These are phyloP conservation scores for Laothoe populi DNA, from an alignment of 2,888 invertebrate species.

Conservation along the genomic window DNA sequence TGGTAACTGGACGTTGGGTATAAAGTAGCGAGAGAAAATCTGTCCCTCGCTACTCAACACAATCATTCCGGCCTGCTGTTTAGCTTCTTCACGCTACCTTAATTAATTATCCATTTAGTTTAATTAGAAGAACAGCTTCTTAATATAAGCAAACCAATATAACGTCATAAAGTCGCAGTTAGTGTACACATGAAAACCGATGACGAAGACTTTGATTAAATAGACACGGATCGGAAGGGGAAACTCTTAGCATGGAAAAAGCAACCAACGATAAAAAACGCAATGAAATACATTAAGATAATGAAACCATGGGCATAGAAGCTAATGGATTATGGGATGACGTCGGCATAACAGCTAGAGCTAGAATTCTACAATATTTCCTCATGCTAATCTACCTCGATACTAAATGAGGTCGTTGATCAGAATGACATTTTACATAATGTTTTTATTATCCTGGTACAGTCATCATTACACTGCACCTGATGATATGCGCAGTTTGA, in stretches of 20 bases:
- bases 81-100: too few species aligned
- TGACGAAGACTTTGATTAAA: conserved; percentile 53
- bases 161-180: not conserved
- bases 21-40: too few species aligned
- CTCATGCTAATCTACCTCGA: conserved; percentile 57
- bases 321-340: conserved; percentile 59
- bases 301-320: conserved; percentile 47
- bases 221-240: conserved; percentile 44
- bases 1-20: too few species aligned
- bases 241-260: conserved; percentile 48
- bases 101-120: too few species aligned
- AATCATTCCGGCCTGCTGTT: too few species aligned
- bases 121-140: not conserved
- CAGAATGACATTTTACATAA: not conserved
- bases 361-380: conserved; percentile 42
- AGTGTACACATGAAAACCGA: conserved; percentile 26
- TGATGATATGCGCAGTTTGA: not conserved
- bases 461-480: not conserved
- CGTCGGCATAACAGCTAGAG: conserved; percentile 28
- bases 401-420: conserved; percentile 35
- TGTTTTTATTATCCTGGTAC: not conserved
- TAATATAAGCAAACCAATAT: not conserved
- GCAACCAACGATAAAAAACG: conserved; percentile 54
- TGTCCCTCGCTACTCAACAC: too few species aligned
- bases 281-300: conserved; percentile 51